These are phyloP conservation scores for Macrobrachium nipponense DNA, from an alignment of 1,140 invertebrate genomes.

Conservation along the genomic window DNA sequence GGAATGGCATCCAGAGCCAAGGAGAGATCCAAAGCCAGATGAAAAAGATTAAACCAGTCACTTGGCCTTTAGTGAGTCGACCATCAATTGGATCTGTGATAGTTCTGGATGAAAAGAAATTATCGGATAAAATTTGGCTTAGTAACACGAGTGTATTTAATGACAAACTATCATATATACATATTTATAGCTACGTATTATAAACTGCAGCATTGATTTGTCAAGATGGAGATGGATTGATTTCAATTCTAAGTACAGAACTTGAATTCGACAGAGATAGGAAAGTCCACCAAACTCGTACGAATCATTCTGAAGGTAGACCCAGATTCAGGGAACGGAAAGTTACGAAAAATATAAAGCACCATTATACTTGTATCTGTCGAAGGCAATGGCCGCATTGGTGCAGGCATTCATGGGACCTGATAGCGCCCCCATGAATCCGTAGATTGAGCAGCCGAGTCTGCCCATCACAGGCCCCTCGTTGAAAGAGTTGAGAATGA, in stretches of 20 bases:
- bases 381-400: slow-evolving; percentile 81
- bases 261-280: slow-evolving; percentile 58
- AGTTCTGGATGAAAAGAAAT: slow-evolving; percentile 72
- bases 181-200: no score
- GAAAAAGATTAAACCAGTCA: slow-evolving; percentile 77
- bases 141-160: slow-evolving; percentile 55
- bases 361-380: slow-evolving; percentile 76
- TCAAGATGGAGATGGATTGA: no score
- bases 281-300: slow-evolving; percentile 39
- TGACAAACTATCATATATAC: slow-evolving; percentile 51
- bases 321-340: no score
- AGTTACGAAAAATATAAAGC: no score
- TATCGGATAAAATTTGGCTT: background rate
- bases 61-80: slow-evolving; percentile 80
- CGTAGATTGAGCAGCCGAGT: slow-evolving; percentile 82
- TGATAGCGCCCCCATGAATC: slow-evolving; percentile 79
- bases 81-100: slow-evolving; percentile 86
- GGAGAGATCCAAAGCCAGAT: slow-evolving; percentile 84
- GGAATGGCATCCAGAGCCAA: slow-evolving; percentile 81
- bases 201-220: slow-evolving; percentile 14
- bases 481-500: slow-evolving; percentile 87
- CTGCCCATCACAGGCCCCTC: slow-evolving; percentile 79
- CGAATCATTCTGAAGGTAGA: no score
- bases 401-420: slow-evolving; percentile 84
- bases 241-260: no score